Evolutionary conservation across 1,140 invertebrate genomes (phyloP).

Genomic region (Drosophila kepulauana): DNA sequence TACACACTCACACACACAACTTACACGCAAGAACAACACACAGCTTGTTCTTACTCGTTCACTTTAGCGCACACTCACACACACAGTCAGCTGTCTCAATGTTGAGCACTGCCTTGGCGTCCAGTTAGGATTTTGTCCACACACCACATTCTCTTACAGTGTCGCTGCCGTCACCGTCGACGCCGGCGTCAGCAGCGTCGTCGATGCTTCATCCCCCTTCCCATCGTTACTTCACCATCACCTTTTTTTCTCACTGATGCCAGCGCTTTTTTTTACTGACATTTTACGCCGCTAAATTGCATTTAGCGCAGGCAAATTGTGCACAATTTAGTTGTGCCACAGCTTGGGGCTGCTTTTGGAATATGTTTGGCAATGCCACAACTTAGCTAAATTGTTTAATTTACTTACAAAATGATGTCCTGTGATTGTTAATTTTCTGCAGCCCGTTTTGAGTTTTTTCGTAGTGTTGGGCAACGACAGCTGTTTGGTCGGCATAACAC

Average conservation of each 20-base stretch:
- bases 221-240: constrained; percentile 18
- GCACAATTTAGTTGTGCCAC: constrained; percentile 50
- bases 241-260: constrained; percentile 52
- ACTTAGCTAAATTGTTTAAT: constrained; percentile 53
- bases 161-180: constrained; percentile 19
- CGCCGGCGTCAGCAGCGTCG: constrained; percentile 24
- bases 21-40: constrained; percentile 30
- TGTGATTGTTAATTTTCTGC: constrained; percentile 71
- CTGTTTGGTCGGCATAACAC: constrained; percentile 33
- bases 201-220: neutral
- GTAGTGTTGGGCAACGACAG: constrained; percentile 63
- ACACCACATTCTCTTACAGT: constrained; percentile 28
- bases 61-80: constrained; percentile 23
- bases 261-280: constrained; percentile 52
- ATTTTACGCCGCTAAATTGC: constrained; percentile 44
- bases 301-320: constrained; percentile 36
- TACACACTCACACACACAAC: constrained; percentile 12
- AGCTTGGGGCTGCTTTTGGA: constrained; percentile 49
- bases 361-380: constrained; percentile 13
- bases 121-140: constrained; percentile 27
- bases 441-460: constrained; percentile 73
- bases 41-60: constrained; percentile 40
- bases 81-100: constrained; percentile 36
- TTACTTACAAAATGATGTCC: constrained; percentile 81
- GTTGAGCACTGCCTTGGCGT: neutral